Evolutionary conservation across 2,113 vertebrate genomes (phyloP), one percentile per base, ranked within the genome.

Genomic region (Nyctibius bracteatus): DNA sequence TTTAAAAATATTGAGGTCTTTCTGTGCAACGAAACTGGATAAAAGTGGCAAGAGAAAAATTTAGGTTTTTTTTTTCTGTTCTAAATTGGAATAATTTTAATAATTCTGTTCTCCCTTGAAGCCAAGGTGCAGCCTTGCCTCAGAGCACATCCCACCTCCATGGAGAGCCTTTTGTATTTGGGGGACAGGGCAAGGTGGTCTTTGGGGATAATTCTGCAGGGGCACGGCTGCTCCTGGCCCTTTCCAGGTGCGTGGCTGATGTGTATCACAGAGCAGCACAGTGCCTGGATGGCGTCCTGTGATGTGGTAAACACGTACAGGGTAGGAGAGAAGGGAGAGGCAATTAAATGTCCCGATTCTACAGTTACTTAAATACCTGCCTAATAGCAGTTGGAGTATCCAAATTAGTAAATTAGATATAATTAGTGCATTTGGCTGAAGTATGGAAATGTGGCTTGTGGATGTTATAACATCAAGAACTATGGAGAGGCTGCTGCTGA

Each of bases 71-170:
- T 57, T n/a, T 52, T 30, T 20, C 47, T 47, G 22, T n/a, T 52
- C 9, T 65, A 18, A 57, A 47, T 30, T 51, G 28, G 30, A 51
- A 39, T 79, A 19, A 35, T 72, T 46, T 31, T 25, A 85, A 19
- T 77, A 55, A 51, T 79, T 81, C 10, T 52, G 0, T 51, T 91
- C 4, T n/a, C 57, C 27, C 14, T 22, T 30, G 14, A 57, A 81
- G 16, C 14, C 14, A 11, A n/a, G 9, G 21, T 6, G 10, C 51
- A 16, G 23, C 8, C 23, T 43, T n/a, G 18, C 33, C 44, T 78
- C 4, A 0, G 33, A 39, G 77, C 63, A 43, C 58, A 9, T 7
- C 37, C 5, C 14, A 2, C 0, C 5, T 2, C 3, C 8, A 0
- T 14, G 27, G 47, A 8, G 18, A 72, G 44, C 22, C 15, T 17